Evolutionary conservation across 1,140 invertebrate species (phyloP).

Genomic region (Cotesia vestalis): DNA sequence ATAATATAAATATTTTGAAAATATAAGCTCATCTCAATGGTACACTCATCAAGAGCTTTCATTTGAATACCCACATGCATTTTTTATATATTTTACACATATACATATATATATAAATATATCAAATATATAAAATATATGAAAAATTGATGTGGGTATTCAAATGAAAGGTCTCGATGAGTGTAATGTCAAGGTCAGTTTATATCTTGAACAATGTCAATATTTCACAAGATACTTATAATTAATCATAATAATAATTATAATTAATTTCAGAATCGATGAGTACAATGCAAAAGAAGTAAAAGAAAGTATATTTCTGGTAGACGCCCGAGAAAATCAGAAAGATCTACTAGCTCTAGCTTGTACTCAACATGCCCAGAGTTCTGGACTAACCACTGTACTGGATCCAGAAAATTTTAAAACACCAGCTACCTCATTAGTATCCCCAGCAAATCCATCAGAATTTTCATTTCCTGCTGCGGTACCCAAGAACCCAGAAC

Average conservation of each 20-base stretch:
- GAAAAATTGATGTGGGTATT: too few relatives aligned
- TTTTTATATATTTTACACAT: too few relatives aligned
- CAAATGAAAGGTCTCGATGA: too few relatives aligned
- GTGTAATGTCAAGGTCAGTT: too few relatives aligned
- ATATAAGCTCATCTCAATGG: too few relatives aligned
- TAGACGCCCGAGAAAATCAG: slow-evolving; percentile 80
- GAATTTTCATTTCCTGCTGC: neutral
- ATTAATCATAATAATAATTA: slow-evolving; percentile 1
- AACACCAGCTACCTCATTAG: slow-evolving; percentile 30
- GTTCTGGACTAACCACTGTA: slow-evolving; percentile 41
- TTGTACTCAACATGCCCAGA: slow-evolving; percentile 49
- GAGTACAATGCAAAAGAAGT: slow-evolving; percentile 81
- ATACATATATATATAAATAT: too few relatives aligned
- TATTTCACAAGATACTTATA: too few relatives aligned
- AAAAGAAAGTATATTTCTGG: slow-evolving; percentile 84
- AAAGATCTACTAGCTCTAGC: slow-evolving; percentile 70
- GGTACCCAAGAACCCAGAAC: slow-evolving; percentile 41
- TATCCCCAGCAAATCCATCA: neutral
- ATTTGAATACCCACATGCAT: too few relatives aligned
- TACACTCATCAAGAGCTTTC: too few relatives aligned
- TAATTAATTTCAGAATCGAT: slow-evolving; percentile 69
- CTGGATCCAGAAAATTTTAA: slow-evolving; percentile 43
- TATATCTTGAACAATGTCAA: too few relatives aligned
- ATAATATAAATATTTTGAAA: too few relatives aligned
- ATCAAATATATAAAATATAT: too few relatives aligned